Evolutionary conservation across 2,797 vertebrate genomes (phyloP).

Genomic region (Heteromormyrus szaboi): DNA sequence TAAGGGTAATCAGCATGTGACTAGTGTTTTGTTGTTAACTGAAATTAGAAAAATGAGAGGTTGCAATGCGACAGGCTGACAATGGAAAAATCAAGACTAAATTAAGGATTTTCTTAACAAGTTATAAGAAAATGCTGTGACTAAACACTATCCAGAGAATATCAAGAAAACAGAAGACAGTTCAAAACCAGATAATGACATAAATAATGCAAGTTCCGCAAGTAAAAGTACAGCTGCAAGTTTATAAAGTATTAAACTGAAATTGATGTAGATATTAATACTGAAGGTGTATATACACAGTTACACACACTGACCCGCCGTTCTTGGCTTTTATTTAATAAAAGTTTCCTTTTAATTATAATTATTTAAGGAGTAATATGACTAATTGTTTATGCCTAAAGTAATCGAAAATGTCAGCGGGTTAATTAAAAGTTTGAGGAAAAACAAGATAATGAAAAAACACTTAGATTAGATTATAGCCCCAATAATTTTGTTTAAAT

Average conservation of each 20-base stretch:
- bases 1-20: neutral
- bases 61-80: neutral
- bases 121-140: neutral
- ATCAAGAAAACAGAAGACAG: neutral
- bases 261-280: neutral
- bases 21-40: neutral
- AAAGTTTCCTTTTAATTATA: neutral
- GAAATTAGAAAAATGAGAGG: neutral
- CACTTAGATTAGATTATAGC: neutral
- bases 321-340: neutral
- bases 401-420: neutral
- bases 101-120: neutral
- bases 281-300: neutral
- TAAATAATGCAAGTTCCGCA: neutral
- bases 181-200: neutral
- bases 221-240: neutral
- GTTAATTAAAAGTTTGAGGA: neutral
- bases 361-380: neutral
- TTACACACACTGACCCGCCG: neutral
- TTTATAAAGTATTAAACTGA: neutral
- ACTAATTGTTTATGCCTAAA: neutral
- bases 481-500: neutral
- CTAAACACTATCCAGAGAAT: neutral
- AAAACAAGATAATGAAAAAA: neutral
- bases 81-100: neutral